These are phyloP conservation scores for Prolemur simus DNA, from an alignment of 2,113 vertebrate genomes.

Conservation along the genomic window DNA sequence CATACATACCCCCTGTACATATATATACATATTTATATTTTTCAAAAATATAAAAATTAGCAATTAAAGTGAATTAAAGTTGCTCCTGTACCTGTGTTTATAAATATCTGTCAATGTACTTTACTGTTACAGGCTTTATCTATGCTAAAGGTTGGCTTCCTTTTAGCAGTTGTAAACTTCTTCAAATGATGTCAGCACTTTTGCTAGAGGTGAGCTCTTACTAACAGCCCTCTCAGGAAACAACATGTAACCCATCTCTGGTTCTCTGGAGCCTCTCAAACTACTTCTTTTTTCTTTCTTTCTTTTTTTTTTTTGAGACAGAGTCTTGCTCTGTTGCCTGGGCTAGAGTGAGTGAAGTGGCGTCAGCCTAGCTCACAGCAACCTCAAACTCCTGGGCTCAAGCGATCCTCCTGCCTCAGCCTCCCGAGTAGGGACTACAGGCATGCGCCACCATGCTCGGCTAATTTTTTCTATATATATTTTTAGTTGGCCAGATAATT, in stretches of 20 bases:
- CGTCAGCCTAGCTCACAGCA: too few species aligned
- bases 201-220: not conserved
- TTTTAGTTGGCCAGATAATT: too few species aligned
- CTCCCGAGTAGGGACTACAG: too few species aligned
- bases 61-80: not conserved
- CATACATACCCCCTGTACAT: not conserved
- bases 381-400: too few species aligned
- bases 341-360: too few species aligned
- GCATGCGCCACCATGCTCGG: too few species aligned
- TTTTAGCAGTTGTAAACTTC: not conserved
- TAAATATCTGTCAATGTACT: not conserved
- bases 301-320: too few species aligned
- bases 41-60: not conserved
- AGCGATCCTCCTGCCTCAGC: too few species aligned
- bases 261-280: not conserved
- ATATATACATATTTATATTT: not conserved
- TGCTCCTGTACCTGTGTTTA: not conserved
- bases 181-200: constrained; percentile 15
- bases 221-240: not conserved
- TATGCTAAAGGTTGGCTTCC: not conserved
- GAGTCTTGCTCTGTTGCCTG: too few species aligned
- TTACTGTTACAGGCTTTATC: not conserved
- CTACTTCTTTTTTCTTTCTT: not conserved
- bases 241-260: not conserved
- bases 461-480: too few species aligned